These are phyloP conservation scores for Danio aesculapii DNA, from an alignment of 2,797 vertebrate genomes.

Conservation along the genomic window DNA sequence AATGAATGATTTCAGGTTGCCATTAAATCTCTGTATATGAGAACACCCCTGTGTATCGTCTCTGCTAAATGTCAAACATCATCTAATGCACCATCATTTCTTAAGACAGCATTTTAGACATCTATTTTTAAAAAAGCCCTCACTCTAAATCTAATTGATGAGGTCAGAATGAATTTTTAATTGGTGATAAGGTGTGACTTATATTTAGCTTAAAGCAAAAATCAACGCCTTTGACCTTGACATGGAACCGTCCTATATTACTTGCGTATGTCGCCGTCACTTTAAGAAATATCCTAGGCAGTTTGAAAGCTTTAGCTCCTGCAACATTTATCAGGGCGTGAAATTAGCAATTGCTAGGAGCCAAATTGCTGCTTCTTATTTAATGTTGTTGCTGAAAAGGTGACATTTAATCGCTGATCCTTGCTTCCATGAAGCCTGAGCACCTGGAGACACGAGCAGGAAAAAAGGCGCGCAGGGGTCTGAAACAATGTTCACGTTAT, in stretches of 20 bases:
- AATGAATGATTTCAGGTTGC: constrained; percentile 7
- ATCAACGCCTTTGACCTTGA: constrained; percentile 61
- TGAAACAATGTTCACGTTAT: constrained; percentile 63
- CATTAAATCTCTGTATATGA: constrained; percentile 22
- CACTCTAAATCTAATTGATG: constrained; percentile 44
- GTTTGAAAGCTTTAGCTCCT: constrained; percentile 69
- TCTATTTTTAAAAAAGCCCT: constrained; percentile 27
- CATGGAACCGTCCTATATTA: constrained; percentile 50
- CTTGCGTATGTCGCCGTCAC: constrained; percentile 56
- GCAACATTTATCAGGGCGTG: constrained; percentile 76
- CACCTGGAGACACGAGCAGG: constrained; percentile 59
- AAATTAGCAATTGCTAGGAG: constrained; percentile 76
- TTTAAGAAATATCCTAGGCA: constrained; percentile 68
- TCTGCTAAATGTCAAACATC: constrained; percentile 38
- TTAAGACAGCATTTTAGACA: constrained; percentile 23
- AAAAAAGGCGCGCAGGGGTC: constrained; percentile 43
- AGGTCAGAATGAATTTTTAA: constrained; percentile 38
- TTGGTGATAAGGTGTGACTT: constrained; percentile 25
- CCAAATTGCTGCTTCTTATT: constrained; percentile 75
- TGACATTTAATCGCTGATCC: constrained; percentile 75
- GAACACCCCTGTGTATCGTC: background rate
- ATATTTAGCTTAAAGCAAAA: constrained; percentile 39
- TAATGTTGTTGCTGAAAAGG: constrained; percentile 73
- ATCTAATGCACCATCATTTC: constrained; percentile 2
- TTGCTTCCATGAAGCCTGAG: constrained; percentile 68